A percentile compares a stretch with the other conserved stretches of the same genome.
Conservation (phyloP, 2,888 invertebrate species). For the Scaeva pyrastri region DNA sequence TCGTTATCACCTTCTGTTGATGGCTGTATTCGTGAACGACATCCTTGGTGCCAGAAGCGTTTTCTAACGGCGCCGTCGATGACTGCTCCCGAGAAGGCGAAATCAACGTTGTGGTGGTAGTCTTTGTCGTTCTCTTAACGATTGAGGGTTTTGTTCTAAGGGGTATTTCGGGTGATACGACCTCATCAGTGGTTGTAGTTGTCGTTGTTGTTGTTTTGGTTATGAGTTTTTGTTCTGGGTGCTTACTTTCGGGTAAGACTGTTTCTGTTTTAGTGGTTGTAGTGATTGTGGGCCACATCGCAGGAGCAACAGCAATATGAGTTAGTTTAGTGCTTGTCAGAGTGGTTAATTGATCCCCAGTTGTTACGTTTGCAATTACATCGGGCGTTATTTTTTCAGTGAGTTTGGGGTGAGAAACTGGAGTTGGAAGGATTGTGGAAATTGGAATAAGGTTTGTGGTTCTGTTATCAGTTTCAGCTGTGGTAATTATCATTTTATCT, state of each 20-base stretch:
- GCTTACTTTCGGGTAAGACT: slow-evolving; percentile 54
- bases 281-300: slow-evolving; percentile 77
- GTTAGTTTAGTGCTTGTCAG: slow-evolving; percentile 81
- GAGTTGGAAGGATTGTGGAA: slow-evolving; percentile 68
- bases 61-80: slow-evolving; percentile 76
- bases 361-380: slow-evolving; percentile 49
- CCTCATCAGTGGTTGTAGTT: slow-evolving; percentile 78
- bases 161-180: slow-evolving; percentile 71
- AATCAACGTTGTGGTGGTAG: slow-evolving; percentile 57
- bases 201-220: slow-evolving; percentile 72
- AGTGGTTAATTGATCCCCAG: slow-evolving; percentile 82
- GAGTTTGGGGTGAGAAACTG: slow-evolving; percentile 34
- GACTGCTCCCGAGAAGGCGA: slow-evolving; percentile 41
- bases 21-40: slow-evolving; percentile 77
- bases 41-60: slow-evolving; percentile 73
- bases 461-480: slow-evolving; percentile 60
- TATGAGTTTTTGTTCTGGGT: slow-evolving; percentile 56
- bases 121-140: slow-evolving; percentile 57
- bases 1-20: slow-evolving; percentile 83
- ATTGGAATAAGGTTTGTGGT: slow-evolving; percentile 70
- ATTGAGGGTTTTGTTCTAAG: slow-evolving; percentile 27
- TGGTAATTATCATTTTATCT: slow-evolving; percentile 56
- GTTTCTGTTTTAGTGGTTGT: slow-evolving; percentile 72
- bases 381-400: slow-evolving; percentile 57
- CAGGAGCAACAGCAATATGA: slow-evolving; percentile 78